Conservation (phyloP, 2,797 vertebrate species). For the Falco biarmicus region DNA sequence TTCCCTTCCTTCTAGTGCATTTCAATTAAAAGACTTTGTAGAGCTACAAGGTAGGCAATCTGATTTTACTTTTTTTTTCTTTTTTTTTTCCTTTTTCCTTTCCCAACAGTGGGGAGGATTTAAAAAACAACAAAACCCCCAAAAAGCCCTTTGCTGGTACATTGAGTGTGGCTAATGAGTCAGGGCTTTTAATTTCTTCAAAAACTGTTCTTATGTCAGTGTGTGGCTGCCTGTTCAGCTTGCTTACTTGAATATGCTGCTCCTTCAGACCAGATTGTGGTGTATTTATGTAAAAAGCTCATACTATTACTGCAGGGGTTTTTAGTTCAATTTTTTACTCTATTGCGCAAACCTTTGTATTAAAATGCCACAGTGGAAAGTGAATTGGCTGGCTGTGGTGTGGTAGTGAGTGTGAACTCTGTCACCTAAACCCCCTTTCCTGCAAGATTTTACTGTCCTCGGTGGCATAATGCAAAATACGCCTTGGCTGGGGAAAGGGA, state of each 20-base stretch:
- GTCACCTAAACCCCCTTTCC: not conserved
- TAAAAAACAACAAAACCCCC: rapidly evolving
- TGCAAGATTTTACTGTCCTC: not conserved
- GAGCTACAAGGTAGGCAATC: not conserved
- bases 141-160: not conserved
- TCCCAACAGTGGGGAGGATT: not conserved
- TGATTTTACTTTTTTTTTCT: not conserved
- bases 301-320: not conserved
- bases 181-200: not conserved
- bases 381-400: not conserved
- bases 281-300: not conserved
- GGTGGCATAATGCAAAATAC: not conserved
- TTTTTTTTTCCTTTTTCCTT: not conserved
- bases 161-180: not conserved
- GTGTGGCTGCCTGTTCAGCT: not conserved
- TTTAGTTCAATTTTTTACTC: not conserved
- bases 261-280: not conserved
- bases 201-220: not conserved
- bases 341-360: not conserved
- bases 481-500: not conserved
- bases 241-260: not conserved
- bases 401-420: not conserved
- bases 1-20: not conserved
- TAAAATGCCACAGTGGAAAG: not conserved
- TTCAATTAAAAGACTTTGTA: not conserved